Evolutionary conservation across 2,113 vertebrate species (phyloP).

Genomic region (Alectura lathami): DNA sequence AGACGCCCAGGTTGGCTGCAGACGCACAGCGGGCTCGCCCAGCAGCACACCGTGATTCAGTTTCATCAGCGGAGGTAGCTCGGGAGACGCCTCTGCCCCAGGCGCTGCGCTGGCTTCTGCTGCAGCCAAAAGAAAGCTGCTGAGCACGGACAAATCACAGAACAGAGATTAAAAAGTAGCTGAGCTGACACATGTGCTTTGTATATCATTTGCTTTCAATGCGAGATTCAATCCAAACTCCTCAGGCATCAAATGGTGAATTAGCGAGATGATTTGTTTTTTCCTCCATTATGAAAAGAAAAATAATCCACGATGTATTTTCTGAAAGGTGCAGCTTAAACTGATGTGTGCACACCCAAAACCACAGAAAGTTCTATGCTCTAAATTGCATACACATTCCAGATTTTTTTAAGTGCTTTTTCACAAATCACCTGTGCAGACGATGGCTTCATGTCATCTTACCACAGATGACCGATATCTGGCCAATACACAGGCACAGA

Average conservation of each 20-base stretch:
- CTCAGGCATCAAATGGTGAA: background rate
- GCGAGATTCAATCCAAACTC: background rate
- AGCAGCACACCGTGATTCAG: background rate
- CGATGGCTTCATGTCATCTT: background rate
- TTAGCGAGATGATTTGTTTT: background rate
- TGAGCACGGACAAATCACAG: conserved; percentile 50
- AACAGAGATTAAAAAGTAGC: conserved; percentile 69
- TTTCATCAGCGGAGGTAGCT: conserved; percentile 63
- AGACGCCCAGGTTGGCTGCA: background rate
- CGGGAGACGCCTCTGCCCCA: conserved; percentile 62
- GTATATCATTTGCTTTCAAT: background rate
- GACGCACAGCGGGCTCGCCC: background rate
- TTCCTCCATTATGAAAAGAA: background rate
- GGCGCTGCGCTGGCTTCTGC: conserved; percentile 14
- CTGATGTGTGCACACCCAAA: background rate
- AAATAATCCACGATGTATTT: background rate
- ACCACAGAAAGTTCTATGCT: background rate
- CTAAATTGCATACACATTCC: background rate
- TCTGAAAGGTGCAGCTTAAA: background rate
- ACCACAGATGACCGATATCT: background rate
- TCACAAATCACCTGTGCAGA: background rate
- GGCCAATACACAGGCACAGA: background rate
- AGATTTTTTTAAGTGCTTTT: background rate
- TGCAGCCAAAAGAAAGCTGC: conserved; percentile 61
- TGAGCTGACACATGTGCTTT: conserved; percentile 17